Evolutionary conservation across 2,888 invertebrate species (phyloP).

Genomic region (Heliconius hortense): DNA sequence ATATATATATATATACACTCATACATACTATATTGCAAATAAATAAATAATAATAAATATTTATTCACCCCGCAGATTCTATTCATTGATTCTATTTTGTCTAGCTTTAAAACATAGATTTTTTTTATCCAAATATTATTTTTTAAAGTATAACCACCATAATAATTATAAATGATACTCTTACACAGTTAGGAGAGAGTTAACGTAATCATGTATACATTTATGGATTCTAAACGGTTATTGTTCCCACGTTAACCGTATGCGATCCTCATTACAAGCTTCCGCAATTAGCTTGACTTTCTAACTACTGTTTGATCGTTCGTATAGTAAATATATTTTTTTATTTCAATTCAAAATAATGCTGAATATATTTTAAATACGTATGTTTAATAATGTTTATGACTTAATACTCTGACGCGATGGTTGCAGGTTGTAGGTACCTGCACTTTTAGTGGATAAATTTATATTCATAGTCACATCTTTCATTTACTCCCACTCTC

Average conservation of each 20-base stretch:
- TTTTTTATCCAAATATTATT: too few species aligned
- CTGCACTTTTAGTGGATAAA: too few species aligned
- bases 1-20: too few species aligned
- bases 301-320: slow-evolving; percentile 48
- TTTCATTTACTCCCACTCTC: too few species aligned
- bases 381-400: neutral
- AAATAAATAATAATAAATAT: too few species aligned
- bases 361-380: neutral
- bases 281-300: slow-evolving; percentile 72
- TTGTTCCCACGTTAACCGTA: slow-evolving; percentile 65
- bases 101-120: too few species aligned
- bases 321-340: neutral
- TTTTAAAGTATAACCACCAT: neutral
- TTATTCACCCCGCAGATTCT: too few species aligned
- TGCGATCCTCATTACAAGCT: slow-evolving; percentile 71
- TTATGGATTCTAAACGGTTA: slow-evolving; percentile 39
- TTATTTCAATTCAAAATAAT: neutral
- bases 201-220: slow-evolving; percentile 17
- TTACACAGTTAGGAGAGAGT: slow-evolving; percentile 13
- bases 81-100: too few species aligned
- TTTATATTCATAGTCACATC: too few species aligned
- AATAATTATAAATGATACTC: slow-evolving; percentile 19
- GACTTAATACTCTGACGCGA: neutral
- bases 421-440: too few species aligned
- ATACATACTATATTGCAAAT: too few species aligned